Conservation (phyloP, 2,888 invertebrate genomes). For the Barypeithes pellucidus region DNA sequence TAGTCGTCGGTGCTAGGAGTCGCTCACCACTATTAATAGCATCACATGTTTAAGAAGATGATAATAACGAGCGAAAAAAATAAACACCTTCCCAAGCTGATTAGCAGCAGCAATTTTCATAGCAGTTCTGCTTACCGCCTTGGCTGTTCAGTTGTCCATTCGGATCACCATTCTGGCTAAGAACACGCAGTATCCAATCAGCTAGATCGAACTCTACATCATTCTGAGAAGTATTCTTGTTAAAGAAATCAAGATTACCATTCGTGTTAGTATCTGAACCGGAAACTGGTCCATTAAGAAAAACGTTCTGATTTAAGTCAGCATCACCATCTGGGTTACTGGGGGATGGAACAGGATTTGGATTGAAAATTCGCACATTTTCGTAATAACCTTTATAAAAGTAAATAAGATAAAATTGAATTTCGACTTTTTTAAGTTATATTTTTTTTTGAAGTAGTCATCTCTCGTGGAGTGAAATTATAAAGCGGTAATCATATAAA, state of each 20-base stretch:
- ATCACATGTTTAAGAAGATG: no score
- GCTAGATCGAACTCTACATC: background rate
- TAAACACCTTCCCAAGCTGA: background rate
- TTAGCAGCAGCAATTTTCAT: background rate
- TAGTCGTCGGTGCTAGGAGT: no score
- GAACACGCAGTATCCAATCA: background rate
- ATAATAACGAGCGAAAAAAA: no score
- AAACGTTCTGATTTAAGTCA: background rate
- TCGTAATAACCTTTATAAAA: conserved; percentile 5
- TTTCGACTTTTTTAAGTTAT: no score
- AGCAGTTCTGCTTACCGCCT: conserved; percentile 4
- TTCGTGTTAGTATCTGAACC: background rate
- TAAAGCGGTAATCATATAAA: no score
- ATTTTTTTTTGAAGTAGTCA: no score
- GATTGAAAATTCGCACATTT: background rate
- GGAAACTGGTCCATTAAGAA: background rate
- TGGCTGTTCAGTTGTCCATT: background rate
- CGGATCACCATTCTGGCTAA: background rate
- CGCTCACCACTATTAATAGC: no score
- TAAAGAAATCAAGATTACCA: background rate
- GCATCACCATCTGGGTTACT: background rate
- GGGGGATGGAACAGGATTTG: background rate
- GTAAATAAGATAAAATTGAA: no score
- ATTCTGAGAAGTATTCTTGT: background rate
- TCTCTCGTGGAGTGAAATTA: no score